A percentile compares a stretch with the other conserved stretches of the same genome.
Conservation (phyloP, 2,113 vertebrate genomes). For the Rhea americana region DNA sequence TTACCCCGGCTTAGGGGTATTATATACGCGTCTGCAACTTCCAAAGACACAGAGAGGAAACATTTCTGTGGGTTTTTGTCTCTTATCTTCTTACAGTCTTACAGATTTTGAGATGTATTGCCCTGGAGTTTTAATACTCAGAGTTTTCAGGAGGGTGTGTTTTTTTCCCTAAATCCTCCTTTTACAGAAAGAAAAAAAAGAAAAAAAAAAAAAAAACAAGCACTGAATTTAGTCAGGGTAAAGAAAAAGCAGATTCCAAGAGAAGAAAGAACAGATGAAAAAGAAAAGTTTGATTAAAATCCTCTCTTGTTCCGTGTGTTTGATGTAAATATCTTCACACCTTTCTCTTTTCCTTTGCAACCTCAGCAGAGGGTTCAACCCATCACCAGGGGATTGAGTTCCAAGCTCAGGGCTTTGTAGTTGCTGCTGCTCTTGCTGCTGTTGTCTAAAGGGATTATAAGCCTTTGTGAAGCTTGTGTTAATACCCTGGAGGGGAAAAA, state of each 20-base stretch:
- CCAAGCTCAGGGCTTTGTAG: constrained; percentile 65
- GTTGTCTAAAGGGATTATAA: constrained; percentile 72
- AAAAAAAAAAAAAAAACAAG: not conserved
- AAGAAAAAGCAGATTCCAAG: constrained; percentile 12
- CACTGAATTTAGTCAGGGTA: constrained; percentile 54
- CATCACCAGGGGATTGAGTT: constrained; percentile 36
- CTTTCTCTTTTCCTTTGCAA: constrained; percentile 55
- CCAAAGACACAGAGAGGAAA: constrained; percentile 68
- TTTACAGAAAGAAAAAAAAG: not conserved
- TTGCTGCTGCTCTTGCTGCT: constrained; percentile 46
- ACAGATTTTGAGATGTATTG: constrained; percentile 73
- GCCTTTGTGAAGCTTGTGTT: constrained; percentile 69
- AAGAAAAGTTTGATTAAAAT: constrained; percentile 69
- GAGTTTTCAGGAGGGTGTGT: constrained; percentile 21
- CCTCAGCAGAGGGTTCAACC: constrained; percentile 49
- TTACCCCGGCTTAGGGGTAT: constrained; percentile 73
- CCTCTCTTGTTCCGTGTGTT: constrained; percentile 43
- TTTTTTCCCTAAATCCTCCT: constrained; percentile 18
- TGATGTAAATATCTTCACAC: constrained; percentile 63
- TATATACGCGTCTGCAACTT: constrained; percentile 60
- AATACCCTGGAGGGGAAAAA: constrained; percentile 68
- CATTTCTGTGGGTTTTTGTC: constrained; percentile 58
- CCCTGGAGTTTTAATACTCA: constrained; percentile 73
- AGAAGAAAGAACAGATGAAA: constrained; percentile 57
- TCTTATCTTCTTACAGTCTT: constrained; percentile 77